Conservation (phyloP, 2,888 invertebrate species). For the Ophraella communa region DNA sequence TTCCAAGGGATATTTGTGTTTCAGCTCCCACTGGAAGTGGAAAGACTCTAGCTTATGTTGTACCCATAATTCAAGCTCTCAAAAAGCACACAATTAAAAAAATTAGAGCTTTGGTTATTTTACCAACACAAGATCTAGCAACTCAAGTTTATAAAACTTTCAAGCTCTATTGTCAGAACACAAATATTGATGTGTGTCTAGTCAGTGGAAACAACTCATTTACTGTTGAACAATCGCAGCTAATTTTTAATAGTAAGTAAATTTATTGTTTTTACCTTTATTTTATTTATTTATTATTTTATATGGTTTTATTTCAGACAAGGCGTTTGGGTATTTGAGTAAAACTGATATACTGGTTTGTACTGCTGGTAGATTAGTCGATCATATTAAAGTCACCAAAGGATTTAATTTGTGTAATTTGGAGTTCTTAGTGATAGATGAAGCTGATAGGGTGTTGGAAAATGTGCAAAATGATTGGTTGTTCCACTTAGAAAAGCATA, state of each 20-base stretch:
- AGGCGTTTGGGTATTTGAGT: constrained; percentile 66
- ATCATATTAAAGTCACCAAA: constrained; percentile 85
- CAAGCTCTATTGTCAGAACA: constrained; percentile 70
- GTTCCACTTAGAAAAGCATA: constrained; percentile 76
- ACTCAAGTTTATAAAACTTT: constrained; percentile 88
- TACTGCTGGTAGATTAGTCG: constrained; percentile 91
- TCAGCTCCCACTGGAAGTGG: constrained; percentile 98
- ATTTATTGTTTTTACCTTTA: not conserved
- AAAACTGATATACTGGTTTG: constrained; percentile 86
- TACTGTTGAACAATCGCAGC: constrained; percentile 70
- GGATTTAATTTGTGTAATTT: constrained; percentile 77
- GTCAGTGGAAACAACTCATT: constrained; percentile 73
- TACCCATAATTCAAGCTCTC: constrained; percentile 83
- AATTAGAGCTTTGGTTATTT: constrained; percentile 84
- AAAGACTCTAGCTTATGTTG: constrained; percentile 92
- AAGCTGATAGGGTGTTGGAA: constrained; percentile 95
- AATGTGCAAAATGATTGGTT: constrained; percentile 93
- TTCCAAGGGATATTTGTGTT: constrained; percentile 91
- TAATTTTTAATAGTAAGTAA: constrained; percentile 64
- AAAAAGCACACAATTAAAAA: constrained; percentile 55
- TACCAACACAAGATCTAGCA: constrained; percentile 93
- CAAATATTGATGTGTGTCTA: constrained; percentile 73
- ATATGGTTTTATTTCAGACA: constrained; percentile 59
- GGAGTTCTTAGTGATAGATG: constrained; percentile 89
- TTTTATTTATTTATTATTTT: not conserved